Base-by-base conservation (phyloP, 2,797 vertebrate genomes). In the Chromobotia macracanthus region DNA sequence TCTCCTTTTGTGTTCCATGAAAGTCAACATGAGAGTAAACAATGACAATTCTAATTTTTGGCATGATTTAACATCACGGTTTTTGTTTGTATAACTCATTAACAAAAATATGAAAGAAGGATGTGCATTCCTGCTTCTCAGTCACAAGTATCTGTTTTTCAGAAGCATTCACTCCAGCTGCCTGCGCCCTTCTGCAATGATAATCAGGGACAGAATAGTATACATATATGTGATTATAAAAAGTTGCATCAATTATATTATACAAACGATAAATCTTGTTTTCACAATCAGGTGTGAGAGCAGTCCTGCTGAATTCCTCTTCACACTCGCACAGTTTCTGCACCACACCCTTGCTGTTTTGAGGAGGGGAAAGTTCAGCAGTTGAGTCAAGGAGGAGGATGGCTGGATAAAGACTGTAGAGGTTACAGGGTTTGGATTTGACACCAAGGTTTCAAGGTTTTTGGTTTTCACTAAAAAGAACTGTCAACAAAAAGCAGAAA, bases 241-340 rank as follows among this genome's bases (percentile, higher is more conserved):
- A 23, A 63, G 3, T 11, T 4, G 16, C 0, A 64, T 48, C 0
- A 12, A 19, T 15, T n/a, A n/a, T 18, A 51, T 23, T 38, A 38
- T 10, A 64, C 16, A 11, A 13, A 12, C 4, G 0, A 41, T 35
- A 58, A 81, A 93, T 87, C 89, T 95, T 86, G 91, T 93, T 23
- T 35, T 81, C 38, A 93, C 87, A 80, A 93, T n/a, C n/a, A n/a
- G 89, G 82, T 23, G 87, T 55, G 0, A 93, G 53, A 0, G 90
- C 90, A 8, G 84, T 88, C 0, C 88, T 87, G 0, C 85, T 73
- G 0, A 82, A 67, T 10, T 93, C 95, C n/a, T 85, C 16, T 9
- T 55, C 2, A 0, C 96, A 98, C 73, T 86, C 89, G 70, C 96
- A 98, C 2, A 5, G 10, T 5, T 80, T 83, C 5, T 61, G 64